A percentile compares a stretch with the other conserved stretches of the same genome.
Conservation (phyloP, 2,113 vertebrate genomes). For the Platanista minor region DNA sequence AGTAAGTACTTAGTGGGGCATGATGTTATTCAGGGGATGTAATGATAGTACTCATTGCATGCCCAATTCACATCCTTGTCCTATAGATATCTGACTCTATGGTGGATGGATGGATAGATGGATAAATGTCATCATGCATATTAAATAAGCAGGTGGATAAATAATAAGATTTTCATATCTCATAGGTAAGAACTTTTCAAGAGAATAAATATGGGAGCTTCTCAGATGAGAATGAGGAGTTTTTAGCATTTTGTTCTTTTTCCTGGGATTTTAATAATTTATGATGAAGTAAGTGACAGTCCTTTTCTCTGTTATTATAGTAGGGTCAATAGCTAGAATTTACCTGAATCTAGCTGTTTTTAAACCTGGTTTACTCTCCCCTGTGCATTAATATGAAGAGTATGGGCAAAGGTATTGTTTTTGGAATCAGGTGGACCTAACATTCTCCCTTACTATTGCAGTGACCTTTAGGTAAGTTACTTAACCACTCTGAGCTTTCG, state of each 20-base stretch:
- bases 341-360: background rate
- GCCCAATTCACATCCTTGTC: background rate
- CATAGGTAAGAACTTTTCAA: background rate
- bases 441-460: background rate
- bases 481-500: background rate
- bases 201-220: background rate
- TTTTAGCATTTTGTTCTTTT: conserved; percentile 19
- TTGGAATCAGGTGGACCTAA: background rate
- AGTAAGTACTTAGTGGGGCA: background rate
- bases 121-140: background rate
- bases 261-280: background rate
- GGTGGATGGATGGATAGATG: background rate
- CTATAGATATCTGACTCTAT: background rate
- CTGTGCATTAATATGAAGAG: background rate
- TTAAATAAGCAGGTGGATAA: background rate
- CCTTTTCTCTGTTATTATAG: background rate
- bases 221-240: background rate
- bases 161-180: background rate
- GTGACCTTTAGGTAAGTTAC: background rate
- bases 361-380: background rate
- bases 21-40: background rate
- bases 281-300: background rate
- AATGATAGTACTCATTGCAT: background rate
- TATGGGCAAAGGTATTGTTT: background rate
- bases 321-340: background rate